Base-by-base conservation (phyloP, 2,797 vertebrate species). In the Anguilla pacifica region DNA sequence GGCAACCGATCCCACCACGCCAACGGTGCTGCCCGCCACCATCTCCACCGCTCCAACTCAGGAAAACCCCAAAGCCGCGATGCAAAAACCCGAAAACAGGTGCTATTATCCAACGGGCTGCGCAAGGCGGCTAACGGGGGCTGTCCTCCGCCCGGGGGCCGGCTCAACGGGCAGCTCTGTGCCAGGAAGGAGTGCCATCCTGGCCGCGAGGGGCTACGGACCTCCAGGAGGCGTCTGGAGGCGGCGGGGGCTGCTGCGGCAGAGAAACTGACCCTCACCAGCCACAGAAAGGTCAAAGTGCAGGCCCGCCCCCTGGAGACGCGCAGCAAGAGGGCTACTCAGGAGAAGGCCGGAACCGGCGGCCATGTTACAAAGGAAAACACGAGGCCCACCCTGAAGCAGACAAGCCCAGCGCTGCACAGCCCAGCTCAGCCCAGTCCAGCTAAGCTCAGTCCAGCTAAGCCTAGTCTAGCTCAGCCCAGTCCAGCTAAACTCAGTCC, bases 31-130 rank as follows among this genome's bases (percentile, higher is more conserved):
- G 92, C 94, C 83, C 92, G 88, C 46, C 85, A 74, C 53, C 88
- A 81, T 49, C 89, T 89, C 87, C 91, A 88, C 91, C 94, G 94
- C 94, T 94, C 94, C 97, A 96, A 98, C 98, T 99, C 98, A 99
- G 98, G 98, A 97, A 99, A 98, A 98, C 96, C 95, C 96, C 97
- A 97, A 97, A 97, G 97, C 97, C 98, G 98, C 97, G 98, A 99
- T 99, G 98, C 98, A 99, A 99, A 99, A 98, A 99, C 98, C 94
- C 98, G 98, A 96, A 99, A 99, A 98, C 98, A 99, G 98, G 98
- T 99, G 98, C 98, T 99, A 98, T 97, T 98, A 95, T 97, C 98
- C 94, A 98, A 97, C 91, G 96, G 96, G 94, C 95, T 96, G 95
- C 97, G 97, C 96, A 97, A 95, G 92, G 91, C 87, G 89, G 89